Percentiles rank a stretch among this genome's conserved stretches.
Evolutionary conservation across 2,797 vertebrate genomes (phyloP).

Genomic region (Scolopax bukidnonensis): DNA sequence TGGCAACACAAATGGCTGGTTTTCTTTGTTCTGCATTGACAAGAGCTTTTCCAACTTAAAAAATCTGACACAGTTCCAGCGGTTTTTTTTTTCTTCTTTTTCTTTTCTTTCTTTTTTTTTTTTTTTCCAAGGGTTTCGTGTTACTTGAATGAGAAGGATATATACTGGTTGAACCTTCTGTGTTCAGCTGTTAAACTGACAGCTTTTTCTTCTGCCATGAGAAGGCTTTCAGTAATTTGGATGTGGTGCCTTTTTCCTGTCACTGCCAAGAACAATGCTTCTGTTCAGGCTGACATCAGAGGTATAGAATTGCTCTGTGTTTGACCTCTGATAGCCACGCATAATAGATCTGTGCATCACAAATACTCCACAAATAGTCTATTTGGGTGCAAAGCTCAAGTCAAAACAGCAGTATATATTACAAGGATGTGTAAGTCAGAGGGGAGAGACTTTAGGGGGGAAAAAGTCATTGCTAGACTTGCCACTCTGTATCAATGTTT

Average conservation of each 20-base stretch:
- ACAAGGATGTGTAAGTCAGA: conserved; percentile 52
- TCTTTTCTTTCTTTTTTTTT: not conserved
- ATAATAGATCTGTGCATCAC: conserved; percentile 47
- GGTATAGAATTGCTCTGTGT: conserved; percentile 50
- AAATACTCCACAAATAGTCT: conserved; percentile 35
- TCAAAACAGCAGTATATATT: conserved; percentile 46
- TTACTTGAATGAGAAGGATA: conserved; percentile 72
- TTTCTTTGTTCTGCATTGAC: conserved; percentile 61
- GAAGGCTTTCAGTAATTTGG: conserved; percentile 68
- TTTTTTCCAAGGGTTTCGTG: conserved; percentile 57
- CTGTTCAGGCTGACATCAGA: conserved; percentile 40
- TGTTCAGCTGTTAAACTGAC: conserved; percentile 73
- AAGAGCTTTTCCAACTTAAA: conserved; percentile 68
- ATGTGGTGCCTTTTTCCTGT: conserved; percentile 46
- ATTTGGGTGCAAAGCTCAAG: conserved; percentile 31
- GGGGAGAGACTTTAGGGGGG: not conserved
- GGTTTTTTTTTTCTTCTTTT: not conserved
- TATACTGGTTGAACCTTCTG: conserved; percentile 65
- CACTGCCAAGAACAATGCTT: conserved; percentile 42
- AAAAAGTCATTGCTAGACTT: conserved; percentile 45
- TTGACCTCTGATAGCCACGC: conserved; percentile 62
- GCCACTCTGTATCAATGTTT: conserved; percentile 49
- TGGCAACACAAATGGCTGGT: conserved; percentile 53
- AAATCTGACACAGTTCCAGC: conserved; percentile 53
- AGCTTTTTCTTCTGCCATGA: conserved; percentile 73